phyloP scores from a whole-genome alignment of 2,888 invertebrate genomes.

The Noctua janthe region DNA sequence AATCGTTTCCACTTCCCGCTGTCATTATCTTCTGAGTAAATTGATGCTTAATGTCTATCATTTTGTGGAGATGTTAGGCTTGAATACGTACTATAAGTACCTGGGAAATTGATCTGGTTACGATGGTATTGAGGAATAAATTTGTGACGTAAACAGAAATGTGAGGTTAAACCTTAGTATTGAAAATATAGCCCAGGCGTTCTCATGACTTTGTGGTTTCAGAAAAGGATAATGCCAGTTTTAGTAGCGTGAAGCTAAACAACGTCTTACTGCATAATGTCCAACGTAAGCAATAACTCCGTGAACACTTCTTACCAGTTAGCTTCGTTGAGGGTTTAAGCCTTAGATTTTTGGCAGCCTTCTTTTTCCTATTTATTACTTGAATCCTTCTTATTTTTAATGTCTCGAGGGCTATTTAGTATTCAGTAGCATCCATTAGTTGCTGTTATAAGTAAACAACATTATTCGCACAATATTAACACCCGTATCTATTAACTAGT shows the following conservation, averaged over 20 bases:
- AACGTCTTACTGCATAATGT: neutral
- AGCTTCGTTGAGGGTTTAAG: too few species aligned
- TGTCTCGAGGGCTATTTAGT: too few species aligned
- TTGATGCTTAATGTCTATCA: constrained; percentile 69
- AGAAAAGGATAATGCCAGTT: too few species aligned
- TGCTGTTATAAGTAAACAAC: neutral
- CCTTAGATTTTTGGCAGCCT: neutral
- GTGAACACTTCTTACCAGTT: too few species aligned
- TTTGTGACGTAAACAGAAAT: neutral
- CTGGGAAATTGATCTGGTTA: constrained; percentile 33
- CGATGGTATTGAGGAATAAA: constrained; percentile 6
- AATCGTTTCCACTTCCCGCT: constrained; percentile 67
- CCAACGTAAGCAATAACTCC: too few species aligned
- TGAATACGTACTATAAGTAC: constrained; percentile 37
- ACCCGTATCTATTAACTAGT: too few species aligned
- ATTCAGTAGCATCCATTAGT: too few species aligned
- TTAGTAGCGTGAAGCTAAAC: neutral
- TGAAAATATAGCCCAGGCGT: neutral
- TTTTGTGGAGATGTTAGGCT: constrained; percentile 54
- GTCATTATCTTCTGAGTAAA: constrained; percentile 67
- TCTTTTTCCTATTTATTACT: neutral
- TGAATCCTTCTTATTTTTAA: too few species aligned
- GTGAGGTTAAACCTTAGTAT: neutral
- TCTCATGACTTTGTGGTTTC: too few species aligned
- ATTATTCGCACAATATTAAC: neutral